These are phyloP conservation scores for Lipophrys pholis DNA, from an alignment of 2,113 vertebrate species.

Conservation along the genomic window DNA sequence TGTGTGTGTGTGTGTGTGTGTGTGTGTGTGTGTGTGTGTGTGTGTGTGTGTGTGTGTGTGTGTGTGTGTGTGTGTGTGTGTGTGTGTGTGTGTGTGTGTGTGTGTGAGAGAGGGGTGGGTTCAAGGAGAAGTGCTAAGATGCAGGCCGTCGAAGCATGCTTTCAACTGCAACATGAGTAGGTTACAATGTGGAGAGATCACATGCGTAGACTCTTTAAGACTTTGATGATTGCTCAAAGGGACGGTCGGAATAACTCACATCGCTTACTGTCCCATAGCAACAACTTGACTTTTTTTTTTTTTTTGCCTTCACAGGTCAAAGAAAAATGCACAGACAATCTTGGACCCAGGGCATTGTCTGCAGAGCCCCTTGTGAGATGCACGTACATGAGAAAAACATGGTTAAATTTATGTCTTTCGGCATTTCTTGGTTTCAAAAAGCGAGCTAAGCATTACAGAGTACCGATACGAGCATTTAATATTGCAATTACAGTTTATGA, in stretches of 20 bases:
- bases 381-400: not conserved
- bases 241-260: constrained; percentile 49
- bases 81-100: too few relatives aligned
- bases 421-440: not conserved
- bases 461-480: too few relatives aligned
- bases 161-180: constrained; percentile 76
- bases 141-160: constrained; percentile 49
- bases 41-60: too few relatives aligned
- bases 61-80: too few relatives aligned
- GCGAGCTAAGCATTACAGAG: not conserved
- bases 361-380: not conserved
- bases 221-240: constrained; percentile 63
- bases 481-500: too few relatives aligned
- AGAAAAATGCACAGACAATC: constrained; percentile 1
- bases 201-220: constrained; percentile 57
- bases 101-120: not conserved
- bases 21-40: too few relatives aligned
- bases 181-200: constrained; percentile 62
- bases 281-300: constrained; percentile 15
- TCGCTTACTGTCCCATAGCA: constrained; percentile 54
- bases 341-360: constrained; percentile 10
- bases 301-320: constrained; percentile 1
- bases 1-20: too few relatives aligned
- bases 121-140: constrained; percentile 67
- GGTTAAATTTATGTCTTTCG: not conserved